Evolutionary conservation across 2,888 invertebrate species (phyloP).

Genomic region (Piscicola geometra): DNA sequence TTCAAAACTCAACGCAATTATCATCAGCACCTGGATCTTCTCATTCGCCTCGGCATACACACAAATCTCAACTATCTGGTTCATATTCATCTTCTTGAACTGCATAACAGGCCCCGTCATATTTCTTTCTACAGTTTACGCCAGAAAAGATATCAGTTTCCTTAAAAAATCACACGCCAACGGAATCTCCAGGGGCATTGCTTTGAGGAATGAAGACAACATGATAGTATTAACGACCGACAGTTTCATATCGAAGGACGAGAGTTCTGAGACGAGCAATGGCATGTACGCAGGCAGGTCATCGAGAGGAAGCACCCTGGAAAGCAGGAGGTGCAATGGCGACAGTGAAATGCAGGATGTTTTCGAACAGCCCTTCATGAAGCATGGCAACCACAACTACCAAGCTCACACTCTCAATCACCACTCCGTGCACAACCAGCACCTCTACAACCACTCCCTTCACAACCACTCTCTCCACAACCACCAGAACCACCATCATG

Average conservation of each 20-base stretch:
- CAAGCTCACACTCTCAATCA: too few species aligned
- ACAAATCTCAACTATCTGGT: background rate
- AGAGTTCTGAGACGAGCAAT: conserved; percentile 5
- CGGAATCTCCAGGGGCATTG: background rate
- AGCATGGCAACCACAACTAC: background rate
- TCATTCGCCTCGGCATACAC: background rate
- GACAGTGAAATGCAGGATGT: background rate
- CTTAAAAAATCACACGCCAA: background rate
- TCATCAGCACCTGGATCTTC: background rate
- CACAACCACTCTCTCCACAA: background rate
- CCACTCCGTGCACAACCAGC: too few species aligned
- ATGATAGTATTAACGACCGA: background rate
- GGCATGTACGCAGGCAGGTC: background rate
- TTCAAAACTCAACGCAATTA: background rate
- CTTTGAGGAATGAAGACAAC: background rate
- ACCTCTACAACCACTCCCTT: too few species aligned
- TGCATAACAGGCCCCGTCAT: background rate
- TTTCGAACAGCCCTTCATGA: background rate
- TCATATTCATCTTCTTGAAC: background rate
- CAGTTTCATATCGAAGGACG: conserved; percentile 14
- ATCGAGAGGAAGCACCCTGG: background rate
- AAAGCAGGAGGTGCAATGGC: background rate
- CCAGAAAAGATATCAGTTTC: background rate
- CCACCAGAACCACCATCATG: background rate
- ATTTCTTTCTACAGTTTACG: background rate